Conservation (phyloP, 35 echinoderm and acorn worm genomes). For the Apostichopus parvimensis region DNA sequence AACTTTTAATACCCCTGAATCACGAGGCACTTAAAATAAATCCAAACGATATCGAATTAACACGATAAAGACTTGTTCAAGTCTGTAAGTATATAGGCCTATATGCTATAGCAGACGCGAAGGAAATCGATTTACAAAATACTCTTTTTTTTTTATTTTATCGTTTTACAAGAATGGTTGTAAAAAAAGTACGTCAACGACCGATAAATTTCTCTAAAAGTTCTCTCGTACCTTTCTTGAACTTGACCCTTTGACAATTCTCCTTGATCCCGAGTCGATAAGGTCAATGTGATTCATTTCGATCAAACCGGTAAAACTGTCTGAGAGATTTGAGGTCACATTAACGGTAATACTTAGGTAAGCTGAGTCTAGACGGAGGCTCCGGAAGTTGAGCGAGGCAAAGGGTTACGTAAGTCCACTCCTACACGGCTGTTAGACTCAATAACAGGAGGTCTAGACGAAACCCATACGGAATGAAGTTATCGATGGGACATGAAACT, state of each 20-base stretch:
- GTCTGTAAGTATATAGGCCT: too few species aligned
- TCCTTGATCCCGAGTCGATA: not conserved
- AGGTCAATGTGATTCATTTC: not conserved
- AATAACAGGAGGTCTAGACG: not conserved
- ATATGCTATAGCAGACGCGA: too few species aligned
- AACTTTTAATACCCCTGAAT: too few species aligned
- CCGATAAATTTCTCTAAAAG: not conserved
- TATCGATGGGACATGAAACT: too few species aligned
- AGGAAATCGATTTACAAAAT: too few species aligned
- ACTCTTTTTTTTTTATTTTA: too few species aligned
- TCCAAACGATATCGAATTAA: too few species aligned
- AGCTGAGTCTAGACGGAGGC: not conserved
- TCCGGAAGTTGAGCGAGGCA: not conserved
- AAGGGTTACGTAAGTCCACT: constrained; percentile 2
- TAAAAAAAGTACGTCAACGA: not conserved
- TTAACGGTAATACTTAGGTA: not conserved
- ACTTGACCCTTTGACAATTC: constrained; percentile 3
- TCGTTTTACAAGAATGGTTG: too few species aligned
- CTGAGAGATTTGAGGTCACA: not conserved
- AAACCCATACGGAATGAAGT: not conserved
- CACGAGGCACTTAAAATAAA: too few species aligned
- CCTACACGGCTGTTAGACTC: not conserved
- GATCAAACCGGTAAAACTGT: not conserved
- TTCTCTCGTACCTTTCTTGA: not conserved
- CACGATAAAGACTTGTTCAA: too few species aligned